Evolutionary conservation across 2,797 vertebrate genomes (phyloP).

Genomic region (Eremophila alpestris): DNA sequence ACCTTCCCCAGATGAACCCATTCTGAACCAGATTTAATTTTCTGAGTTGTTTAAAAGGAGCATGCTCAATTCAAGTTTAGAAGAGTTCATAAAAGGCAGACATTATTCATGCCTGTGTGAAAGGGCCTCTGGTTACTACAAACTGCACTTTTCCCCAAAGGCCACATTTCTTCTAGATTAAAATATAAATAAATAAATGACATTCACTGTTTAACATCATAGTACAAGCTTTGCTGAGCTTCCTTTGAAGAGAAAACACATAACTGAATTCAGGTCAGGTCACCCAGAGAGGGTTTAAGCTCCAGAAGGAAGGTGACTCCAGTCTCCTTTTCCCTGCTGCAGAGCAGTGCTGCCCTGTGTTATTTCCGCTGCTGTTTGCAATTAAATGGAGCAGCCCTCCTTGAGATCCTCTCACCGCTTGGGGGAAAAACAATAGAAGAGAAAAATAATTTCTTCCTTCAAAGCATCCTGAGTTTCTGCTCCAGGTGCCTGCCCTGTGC

Average conservation of each 20-base stretch:
- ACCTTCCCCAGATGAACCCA: neutral
- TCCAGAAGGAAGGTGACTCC: neutral
- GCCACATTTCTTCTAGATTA: neutral
- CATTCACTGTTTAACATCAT: neutral
- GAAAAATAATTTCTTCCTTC: neutral
- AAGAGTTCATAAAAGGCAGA: neutral
- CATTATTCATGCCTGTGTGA: neutral
- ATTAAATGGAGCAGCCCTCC: neutral
- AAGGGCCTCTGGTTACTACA: neutral
- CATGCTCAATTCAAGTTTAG: neutral
- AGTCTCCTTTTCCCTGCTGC: neutral
- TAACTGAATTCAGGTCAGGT: neutral
- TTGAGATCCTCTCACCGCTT: neutral
- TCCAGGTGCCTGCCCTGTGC: neutral
- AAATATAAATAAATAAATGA: neutral
- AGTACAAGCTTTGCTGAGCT: neutral
- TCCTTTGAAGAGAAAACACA: neutral
- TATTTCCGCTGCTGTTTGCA: neutral
- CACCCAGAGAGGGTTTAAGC: neutral
- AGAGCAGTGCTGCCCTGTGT: rapidly evolving
- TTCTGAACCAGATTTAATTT: neutral
- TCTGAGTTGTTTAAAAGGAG: neutral
- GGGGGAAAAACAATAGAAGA: neutral
- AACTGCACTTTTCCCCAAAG: neutral
- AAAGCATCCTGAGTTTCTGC: neutral